Evolutionary conservation across 2,797 vertebrate species (phyloP), one percentile per base, ranked within the genome.

Genomic region (Dipus sagitta): DNA sequence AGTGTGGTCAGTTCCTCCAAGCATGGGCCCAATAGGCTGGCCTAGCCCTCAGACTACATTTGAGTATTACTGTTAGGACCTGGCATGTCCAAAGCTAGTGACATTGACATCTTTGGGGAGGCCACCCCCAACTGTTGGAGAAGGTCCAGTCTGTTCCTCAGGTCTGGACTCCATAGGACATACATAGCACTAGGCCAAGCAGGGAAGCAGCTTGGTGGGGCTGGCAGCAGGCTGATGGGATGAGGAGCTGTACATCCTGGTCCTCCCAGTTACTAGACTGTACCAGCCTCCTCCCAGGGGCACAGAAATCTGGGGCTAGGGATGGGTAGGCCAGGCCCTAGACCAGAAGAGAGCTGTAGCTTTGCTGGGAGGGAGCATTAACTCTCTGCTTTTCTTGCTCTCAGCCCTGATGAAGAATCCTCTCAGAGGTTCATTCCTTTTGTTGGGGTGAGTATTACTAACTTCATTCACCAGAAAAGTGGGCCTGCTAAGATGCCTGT

Each of bases 391-490:
- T 86, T 96, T 76, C 96, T 97, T 97, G 38, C 84, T 91, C 97
- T 88, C 97, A 99, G 99, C 98, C 99, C 99, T 4, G 99, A 99
- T 0, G 99, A 99, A 98, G 99, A 99, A 96, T 99, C 99, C 1
- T 99, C 99, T 17, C 99, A 99, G 98, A 99, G 99, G 96, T 99
- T 99, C 98, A 99, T 99, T 97, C 99, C 99, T 60, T 99, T 99
- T 86, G 99, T 99, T 0, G 99, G 99, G 97, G 99, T 99, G 98
- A 98, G 99, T 98, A 96, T 94, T 0, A 11, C n/a, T 38, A 26
- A 32, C 15, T 38, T 26, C 10, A 2, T 54, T 60, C 2, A 9
- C 79, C n/a, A 15, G 34, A 11, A 34, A 2, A 32, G 6, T 9
- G 3, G 64, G 24, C 52, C 86, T 21, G 17, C 81, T 21, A 42